Base-by-base conservation (phyloP, 2,888 invertebrate genomes). In the Ptilodon capucinus region DNA sequence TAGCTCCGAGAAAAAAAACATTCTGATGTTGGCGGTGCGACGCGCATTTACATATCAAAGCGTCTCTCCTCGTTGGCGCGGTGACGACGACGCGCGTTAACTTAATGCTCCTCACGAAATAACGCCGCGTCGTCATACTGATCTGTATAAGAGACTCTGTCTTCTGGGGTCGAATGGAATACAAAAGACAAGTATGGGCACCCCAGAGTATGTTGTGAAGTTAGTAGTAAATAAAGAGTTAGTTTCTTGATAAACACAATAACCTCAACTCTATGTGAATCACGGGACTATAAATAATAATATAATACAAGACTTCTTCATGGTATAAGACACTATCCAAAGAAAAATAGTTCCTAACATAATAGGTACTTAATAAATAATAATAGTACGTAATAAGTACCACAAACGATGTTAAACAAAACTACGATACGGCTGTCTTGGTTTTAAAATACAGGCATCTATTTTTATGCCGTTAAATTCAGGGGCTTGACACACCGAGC, bases 1-100 rank as follows among this genome's bases (percentile, higher is more conserved):
- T 34, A 41, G 49, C 45, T n/a, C 30, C n/a, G 46, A 18, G 30
- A 42, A 61, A 51, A 46, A 48, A 54, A 34, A 48, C 51, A 52
- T 54, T 48, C 36, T 9, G 47, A 30, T 9, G 35, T 17, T 16
- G 36, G 48, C 14, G 13, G 19, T 41, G 14, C 41, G 32, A 36
- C 39, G 21, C 47, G 42, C 35, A 62, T 64, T 64, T 40, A 52
- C 65, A 64, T 64, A 56, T 62, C 65, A 64, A 64, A 64, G 65
- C 53, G 46, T 18, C n/a, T n/a, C n/a, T n/a, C 17, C 35, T 32
- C 51, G 50, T 35, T 18, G 41, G 4, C 53, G 41, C 41, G 39
- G 21, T 30, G 28, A 18, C 16, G 19, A 14, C 32, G 32, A 23
- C 32, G 16, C 28, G 54, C 48, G 46, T 44, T 52, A 46, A 58